Evolutionary conservation across 1,140 invertebrate genomes (phyloP).

Genomic region (Ephestia elutella): DNA sequence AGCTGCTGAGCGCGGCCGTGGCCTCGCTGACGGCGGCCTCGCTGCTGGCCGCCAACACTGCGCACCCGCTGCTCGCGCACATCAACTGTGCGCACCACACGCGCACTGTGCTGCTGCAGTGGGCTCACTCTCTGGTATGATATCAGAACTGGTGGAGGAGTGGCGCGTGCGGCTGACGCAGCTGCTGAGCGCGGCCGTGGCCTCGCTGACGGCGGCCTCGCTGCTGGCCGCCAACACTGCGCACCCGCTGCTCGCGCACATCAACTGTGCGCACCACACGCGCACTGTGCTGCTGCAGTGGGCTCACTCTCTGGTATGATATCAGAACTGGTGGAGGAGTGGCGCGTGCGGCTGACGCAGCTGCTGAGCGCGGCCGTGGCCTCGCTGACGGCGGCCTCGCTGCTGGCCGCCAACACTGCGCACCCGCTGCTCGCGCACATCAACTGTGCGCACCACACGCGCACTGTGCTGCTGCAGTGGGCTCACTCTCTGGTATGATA

Average conservation of each 20-base stretch:
- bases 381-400: background rate
- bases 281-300: conserved; percentile 87
- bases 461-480: conserved; percentile 89
- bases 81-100: conserved; percentile 91
- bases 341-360: background rate
- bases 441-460: conserved; percentile 89
- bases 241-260: conserved; percentile 77
- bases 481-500: conserved; percentile 86
- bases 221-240: conserved; percentile 59
- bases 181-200: background rate
- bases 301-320: conserved; percentile 87
- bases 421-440: conserved; percentile 78
- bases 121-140: conserved; percentile 88
- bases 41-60: conserved; percentile 55
- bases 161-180: too few species aligned
- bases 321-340: conserved; percentile 82
- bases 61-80: conserved; percentile 77
- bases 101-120: conserved; percentile 85
- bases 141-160: conserved; percentile 83
- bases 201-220: background rate
- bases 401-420: conserved; percentile 62
- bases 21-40: conserved; percentile 28
- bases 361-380: conserved; percentile 4
- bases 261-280: conserved; percentile 91
- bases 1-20: conserved; percentile 72